Evolutionary conservation across 2,888 invertebrate species (phyloP).

Genomic region (Nomada lathburiana): DNA sequence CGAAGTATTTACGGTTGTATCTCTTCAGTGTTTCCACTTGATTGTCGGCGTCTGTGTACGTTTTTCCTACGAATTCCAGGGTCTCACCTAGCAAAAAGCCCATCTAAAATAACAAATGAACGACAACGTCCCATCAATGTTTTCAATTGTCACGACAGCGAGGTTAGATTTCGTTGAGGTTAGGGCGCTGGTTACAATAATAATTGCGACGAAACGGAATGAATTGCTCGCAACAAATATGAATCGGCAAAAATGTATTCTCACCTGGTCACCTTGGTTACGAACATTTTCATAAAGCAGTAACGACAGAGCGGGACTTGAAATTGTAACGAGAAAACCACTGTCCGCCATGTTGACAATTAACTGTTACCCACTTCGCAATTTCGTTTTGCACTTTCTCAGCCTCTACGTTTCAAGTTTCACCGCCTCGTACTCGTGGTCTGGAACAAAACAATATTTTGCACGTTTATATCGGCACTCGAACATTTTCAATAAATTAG

Average conservation of each 20-base stretch:
- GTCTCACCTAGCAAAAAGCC: constrained; percentile 89
- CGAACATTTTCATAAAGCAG: constrained; percentile 89
- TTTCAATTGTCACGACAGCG: constrained; percentile 1
- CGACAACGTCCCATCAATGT: constrained; percentile 7
- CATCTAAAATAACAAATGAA: constrained; percentile 83
- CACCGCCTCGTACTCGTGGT: constrained; percentile 8
- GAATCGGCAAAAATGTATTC: not conserved
- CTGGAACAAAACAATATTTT: constrained; percentile 4
- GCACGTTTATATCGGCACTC: not conserved
- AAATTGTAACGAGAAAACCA: constrained; percentile 81
- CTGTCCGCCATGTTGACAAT: constrained; percentile 80
- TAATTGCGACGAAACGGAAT: not conserved
- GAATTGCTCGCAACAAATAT: not conserved
- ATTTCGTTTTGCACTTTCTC: constrained; percentile 35
- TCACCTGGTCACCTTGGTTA: constrained; percentile 87
- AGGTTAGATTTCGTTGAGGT: constrained; percentile 57
- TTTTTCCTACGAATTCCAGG: constrained; percentile 87
- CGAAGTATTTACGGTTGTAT: constrained; percentile 85
- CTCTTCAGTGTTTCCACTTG: constrained; percentile 87
- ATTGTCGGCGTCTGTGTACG: constrained; percentile 89
- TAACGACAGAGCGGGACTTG: constrained; percentile 89
- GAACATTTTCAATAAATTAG: not conserved
- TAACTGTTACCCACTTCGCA: constrained; percentile 47
- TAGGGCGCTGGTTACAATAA: constrained; percentile 26
- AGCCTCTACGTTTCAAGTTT: not conserved